A percentile compares a stretch with the other conserved stretches of the same genome.
These are phyloP conservation scores for Nomada lathburiana DNA, from an alignment of 2,888 invertebrate species.

Conservation along the genomic window DNA sequence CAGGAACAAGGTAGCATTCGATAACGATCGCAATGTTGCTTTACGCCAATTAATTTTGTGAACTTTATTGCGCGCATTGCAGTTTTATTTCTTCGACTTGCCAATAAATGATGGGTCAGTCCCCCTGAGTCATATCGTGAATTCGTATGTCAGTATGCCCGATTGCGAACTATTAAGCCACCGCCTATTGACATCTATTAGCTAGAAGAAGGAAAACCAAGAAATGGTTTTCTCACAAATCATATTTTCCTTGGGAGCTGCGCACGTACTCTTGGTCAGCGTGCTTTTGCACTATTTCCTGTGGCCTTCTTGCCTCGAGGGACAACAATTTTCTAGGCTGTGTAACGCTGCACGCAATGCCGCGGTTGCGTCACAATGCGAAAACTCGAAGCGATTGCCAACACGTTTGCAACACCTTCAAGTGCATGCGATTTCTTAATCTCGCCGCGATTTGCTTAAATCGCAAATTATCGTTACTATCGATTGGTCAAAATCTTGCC, in stretches of 20 bases:
- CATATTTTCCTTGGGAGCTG: too few relatives aligned
- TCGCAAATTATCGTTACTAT: neutral
- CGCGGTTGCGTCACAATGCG: neutral
- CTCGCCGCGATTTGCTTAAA: neutral
- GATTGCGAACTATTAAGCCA: neutral
- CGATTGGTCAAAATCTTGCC: neutral
- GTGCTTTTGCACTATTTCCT: neutral
- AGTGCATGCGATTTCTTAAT: neutral
- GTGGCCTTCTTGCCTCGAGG: conserved; percentile 15
- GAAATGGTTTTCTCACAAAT: neutral
- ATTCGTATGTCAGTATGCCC: neutral
- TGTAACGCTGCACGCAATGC: conserved; percentile 5
- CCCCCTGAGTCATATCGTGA: neutral
- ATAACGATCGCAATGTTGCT: conserved; percentile 19
- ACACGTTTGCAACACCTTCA: neutral
- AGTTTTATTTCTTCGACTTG: neutral
- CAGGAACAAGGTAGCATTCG: neutral
- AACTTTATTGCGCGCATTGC: conserved; percentile 15
- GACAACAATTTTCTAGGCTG: conserved; percentile 19
- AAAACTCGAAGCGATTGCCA: neutral
- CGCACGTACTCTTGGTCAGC: too few relatives aligned
- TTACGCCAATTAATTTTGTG: conserved; percentile 18
- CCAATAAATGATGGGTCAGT: conserved; percentile 33
- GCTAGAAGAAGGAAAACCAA: neutral
- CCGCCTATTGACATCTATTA: neutral